These are phyloP conservation scores for Montipora foliosa DNA, from an alignment of 64 coral and sea anemone genomes.

Conservation along the genomic window DNA sequence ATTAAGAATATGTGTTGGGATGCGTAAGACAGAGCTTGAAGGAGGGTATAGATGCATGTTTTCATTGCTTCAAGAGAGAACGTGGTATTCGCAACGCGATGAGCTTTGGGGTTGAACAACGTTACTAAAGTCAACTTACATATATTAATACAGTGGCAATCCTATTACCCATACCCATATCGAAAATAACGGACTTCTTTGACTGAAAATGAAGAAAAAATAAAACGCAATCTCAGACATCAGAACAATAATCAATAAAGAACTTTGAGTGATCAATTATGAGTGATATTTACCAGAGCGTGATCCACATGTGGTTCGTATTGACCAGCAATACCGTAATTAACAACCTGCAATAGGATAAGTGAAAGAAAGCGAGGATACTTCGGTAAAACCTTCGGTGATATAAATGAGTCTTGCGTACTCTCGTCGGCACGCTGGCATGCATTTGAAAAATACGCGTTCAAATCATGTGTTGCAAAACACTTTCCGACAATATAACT, in stretches of 20 bases:
- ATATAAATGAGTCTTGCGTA: neutral
- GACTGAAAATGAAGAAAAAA: neutral
- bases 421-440: neutral
- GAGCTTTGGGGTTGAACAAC: neutral
- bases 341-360: conserved; percentile 56
- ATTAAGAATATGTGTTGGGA: too few relatives aligned
- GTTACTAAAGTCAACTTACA: conserved; percentile 33
- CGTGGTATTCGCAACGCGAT: too few relatives aligned
- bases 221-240: neutral
- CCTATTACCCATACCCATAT: conserved; percentile 66
- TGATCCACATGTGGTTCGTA: conserved; percentile 80
- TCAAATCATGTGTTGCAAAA: too few relatives aligned
- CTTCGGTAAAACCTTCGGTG: neutral
- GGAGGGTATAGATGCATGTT: too few relatives aligned
- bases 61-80: too few relatives aligned
- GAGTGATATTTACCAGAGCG: conserved; percentile 49
- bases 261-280: neutral
- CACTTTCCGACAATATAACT: too few relatives aligned
- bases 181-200: conserved; percentile 43
- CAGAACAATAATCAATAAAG: neutral
- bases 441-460: too few relatives aligned
- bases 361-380: neutral
- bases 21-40: too few relatives aligned
- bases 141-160: conserved; percentile 69
- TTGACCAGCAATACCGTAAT: conserved; percentile 74